These are phyloP conservation scores for Leptinotarsa defecta DNA, from an alignment of 1,140 invertebrate genomes.

Conservation along the genomic window DNA sequence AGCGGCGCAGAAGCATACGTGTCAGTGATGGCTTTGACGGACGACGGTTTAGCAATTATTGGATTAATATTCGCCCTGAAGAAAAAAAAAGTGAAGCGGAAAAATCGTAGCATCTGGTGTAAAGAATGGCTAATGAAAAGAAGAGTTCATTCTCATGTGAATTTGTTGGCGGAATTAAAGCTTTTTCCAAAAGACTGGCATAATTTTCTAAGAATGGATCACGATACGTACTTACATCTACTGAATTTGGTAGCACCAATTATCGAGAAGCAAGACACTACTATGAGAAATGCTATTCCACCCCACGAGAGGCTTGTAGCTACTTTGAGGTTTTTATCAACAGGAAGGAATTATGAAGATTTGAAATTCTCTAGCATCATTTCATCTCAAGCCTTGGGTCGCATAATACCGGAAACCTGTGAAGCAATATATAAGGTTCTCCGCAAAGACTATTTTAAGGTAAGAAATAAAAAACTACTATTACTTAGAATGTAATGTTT, in stretches of 20 bases:
- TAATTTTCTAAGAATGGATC: background rate
- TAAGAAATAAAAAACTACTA: slow-evolving; percentile 15
- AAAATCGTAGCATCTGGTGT: no score
- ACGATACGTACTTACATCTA: slow-evolving; percentile 1
- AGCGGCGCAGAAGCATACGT: no score
- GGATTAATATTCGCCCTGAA: no score
- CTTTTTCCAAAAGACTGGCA: background rate
- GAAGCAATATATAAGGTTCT: slow-evolving; percentile 30
- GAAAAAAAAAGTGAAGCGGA: no score
- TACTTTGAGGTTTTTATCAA: slow-evolving; percentile 46
- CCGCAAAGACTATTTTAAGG: slow-evolving; percentile 31
- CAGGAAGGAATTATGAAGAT: slow-evolving; percentile 50
- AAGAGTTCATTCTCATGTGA: background rate
- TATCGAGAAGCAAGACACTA: slow-evolving; percentile 37
- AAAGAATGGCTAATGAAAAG: no score
- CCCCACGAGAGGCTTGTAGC: slow-evolving; percentile 14
- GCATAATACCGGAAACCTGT: slow-evolving; percentile 53
- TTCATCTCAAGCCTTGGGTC: slow-evolving; percentile 50
- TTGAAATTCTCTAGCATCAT: slow-evolving; percentile 53
- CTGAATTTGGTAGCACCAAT: slow-evolving; percentile 30
- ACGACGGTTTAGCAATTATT: no score
- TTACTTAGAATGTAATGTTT: background rate
- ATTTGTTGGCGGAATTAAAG: background rate
- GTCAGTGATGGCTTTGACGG: no score
- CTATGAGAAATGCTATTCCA: background rate